These are phyloP conservation scores for Pseudachorutes palmiensis DNA, from an alignment of 1,140 invertebrate genomes.

Conservation along the genomic window DNA sequence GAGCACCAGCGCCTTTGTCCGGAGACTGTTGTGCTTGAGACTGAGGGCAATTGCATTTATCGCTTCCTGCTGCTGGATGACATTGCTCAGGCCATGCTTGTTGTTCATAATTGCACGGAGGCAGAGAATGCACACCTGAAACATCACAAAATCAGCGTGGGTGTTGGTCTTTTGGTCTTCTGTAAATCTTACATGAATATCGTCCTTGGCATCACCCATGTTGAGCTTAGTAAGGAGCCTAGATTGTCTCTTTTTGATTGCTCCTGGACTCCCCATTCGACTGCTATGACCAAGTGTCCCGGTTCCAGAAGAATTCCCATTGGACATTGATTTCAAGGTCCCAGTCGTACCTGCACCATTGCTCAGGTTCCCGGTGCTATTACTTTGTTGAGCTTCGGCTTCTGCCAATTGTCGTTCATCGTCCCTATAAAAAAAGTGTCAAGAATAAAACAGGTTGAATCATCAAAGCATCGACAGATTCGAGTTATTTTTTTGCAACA, in stretches of 20 bases:
- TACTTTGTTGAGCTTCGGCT: slow-evolving; percentile 2
- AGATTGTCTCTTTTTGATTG: slow-evolving; percentile 54
- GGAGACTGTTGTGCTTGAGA: slow-evolving; percentile 90
- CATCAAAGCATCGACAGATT: too few species aligned
- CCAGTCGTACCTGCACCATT: slow-evolving; percentile 20
- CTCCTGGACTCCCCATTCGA: slow-evolving; percentile 11
- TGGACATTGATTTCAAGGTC: slow-evolving; percentile 1
- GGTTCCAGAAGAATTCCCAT: slow-evolving; percentile 1
- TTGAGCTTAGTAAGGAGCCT: slow-evolving; percentile 81
- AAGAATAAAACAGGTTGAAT: slow-evolving; percentile 15
- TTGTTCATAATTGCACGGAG: slow-evolving; percentile 99
- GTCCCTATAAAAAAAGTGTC: slow-evolving; percentile 11
- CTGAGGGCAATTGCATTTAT: slow-evolving; percentile 97
- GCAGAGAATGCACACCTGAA: slow-evolving; percentile 84
- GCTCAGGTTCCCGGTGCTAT: slow-evolving; percentile 9
- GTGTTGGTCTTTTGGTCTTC: not conserved
- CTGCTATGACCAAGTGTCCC: not conserved
- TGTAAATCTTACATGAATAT: slow-evolving; percentile 66
- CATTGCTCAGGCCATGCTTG: slow-evolving; percentile 98
- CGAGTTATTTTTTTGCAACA: not conserved
- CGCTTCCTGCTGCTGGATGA: slow-evolving; percentile 93
- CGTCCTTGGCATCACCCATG: slow-evolving; percentile 96
- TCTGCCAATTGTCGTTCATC: slow-evolving; percentile 2
- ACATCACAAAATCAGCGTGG: not conserved
- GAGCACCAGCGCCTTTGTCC: slow-evolving; percentile 91